These are phyloP conservation scores for Dryomyza anilis DNA, from an alignment of 2,888 invertebrate species.

Conservation along the genomic window DNA sequence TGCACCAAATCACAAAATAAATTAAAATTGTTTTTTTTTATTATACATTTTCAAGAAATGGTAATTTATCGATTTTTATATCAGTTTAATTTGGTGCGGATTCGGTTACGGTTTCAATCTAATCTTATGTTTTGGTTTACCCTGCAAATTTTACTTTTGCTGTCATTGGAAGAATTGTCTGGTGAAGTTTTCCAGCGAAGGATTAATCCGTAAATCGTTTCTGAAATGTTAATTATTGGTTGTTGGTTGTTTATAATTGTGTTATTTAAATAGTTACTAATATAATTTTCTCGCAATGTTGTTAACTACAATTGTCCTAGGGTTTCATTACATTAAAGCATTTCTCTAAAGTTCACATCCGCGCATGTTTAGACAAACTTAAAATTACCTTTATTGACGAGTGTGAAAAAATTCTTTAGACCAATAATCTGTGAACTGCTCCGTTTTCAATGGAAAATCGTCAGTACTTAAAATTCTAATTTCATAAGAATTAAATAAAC, in stretches of 20 bases:
- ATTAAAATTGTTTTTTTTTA: too few relatives aligned
- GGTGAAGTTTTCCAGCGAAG: too few relatives aligned
- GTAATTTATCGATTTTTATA: too few relatives aligned
- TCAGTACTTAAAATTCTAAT: slow-evolving; percentile 17
- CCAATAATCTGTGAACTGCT: not conserved
- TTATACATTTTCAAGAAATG: too few relatives aligned
- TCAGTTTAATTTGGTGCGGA: too few relatives aligned
- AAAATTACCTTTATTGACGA: not conserved
- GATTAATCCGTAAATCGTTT: too few relatives aligned
- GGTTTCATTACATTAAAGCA: slow-evolving; percentile 13
- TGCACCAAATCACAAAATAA: too few relatives aligned
- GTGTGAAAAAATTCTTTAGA: not conserved
- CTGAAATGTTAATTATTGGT: not conserved
- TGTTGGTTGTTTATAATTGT: not conserved
- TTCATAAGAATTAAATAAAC: slow-evolving; percentile 26
- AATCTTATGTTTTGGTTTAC: too few relatives aligned
- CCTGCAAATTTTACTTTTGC: too few relatives aligned
- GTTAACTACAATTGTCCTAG: slow-evolving; percentile 21
- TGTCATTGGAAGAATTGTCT: too few relatives aligned
- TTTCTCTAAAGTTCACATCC: slow-evolving; percentile 3
- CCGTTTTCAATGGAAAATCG: not conserved
- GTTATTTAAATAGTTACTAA: not conserved
- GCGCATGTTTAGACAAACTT: too few relatives aligned
- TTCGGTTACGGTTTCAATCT: too few relatives aligned
- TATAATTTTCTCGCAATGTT: not conserved